Percentiles rank a stretch among this genome's conserved stretches.
These are phyloP conservation scores for Rhegmatorhina hoffmannsi DNA, from an alignment of 2,113 vertebrate species.

Conservation along the genomic window DNA sequence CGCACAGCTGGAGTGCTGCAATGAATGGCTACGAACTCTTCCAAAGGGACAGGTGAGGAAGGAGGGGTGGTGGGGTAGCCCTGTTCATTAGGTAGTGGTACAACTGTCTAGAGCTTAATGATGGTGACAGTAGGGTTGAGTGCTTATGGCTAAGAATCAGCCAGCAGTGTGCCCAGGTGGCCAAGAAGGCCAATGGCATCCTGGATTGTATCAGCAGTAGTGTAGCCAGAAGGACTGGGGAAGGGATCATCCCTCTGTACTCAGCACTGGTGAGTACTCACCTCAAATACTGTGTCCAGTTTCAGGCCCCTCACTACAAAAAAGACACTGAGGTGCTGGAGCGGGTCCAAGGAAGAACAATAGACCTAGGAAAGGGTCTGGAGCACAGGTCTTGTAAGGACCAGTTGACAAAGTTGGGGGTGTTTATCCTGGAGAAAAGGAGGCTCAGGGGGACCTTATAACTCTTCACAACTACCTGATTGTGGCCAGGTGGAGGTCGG, in stretches of 20 bases:
- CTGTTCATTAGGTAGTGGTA: background rate
- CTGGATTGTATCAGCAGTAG: background rate
- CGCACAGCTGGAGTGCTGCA: background rate
- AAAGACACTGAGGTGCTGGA: background rate
- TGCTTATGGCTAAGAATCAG: background rate
- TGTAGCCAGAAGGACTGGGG: background rate
- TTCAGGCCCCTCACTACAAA: background rate
- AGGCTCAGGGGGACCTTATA: background rate
- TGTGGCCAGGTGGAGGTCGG: background rate
- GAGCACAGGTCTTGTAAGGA: background rate
- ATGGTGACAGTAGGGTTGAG: background rate
- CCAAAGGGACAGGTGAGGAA: background rate
- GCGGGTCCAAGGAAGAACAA: rapidly evolving
- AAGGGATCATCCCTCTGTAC: background rate
- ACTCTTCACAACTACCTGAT: background rate
- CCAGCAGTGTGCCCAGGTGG: background rate
- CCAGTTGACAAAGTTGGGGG: background rate
- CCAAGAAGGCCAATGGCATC: background rate
- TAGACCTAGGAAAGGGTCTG: background rate
- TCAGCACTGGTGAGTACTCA: background rate
- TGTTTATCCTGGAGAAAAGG: background rate
- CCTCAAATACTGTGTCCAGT: background rate
- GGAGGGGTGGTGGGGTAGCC: background rate
- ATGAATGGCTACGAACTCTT: background rate
- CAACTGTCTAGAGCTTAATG: background rate